Conservation (phyloP, 2,888 invertebrate species). For the Listrodromus nycthemerus region DNA sequence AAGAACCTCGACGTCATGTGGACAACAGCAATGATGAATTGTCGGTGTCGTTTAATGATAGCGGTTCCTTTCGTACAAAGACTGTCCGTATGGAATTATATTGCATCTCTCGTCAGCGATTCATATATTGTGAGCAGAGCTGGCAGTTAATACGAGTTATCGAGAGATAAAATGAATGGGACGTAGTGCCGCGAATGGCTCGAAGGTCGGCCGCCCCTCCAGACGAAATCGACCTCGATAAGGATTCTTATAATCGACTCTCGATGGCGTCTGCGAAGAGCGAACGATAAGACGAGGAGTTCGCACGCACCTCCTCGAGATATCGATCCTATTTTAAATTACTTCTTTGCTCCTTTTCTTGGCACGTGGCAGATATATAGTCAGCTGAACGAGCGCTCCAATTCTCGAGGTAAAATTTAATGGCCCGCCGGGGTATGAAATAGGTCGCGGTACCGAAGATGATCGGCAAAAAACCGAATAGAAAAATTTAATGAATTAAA, state of each 20-base stretch:
- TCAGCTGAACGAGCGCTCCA: no score
- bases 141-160: not conserved
- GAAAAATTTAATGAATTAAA: no score
- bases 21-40: not conserved
- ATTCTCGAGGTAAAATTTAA: no score
- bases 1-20: not conserved
- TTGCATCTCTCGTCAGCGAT: not conserved
- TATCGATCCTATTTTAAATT: not conserved
- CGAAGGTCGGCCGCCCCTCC: not conserved
- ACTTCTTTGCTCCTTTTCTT: not conserved
- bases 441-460: no score
- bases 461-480: no score
- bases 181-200: not conserved
- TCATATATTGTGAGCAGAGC: not conserved
- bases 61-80: not conserved
- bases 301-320: slow-evolving; percentile 13
- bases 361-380: not conserved
- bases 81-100: not conserved
- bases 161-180: no score
- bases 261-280: slow-evolving; percentile 21
- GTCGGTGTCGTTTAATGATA: slow-evolving; percentile 3
- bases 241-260: slow-evolving; percentile 32
- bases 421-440: no score
- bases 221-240: not conserved
- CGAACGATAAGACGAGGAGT: slow-evolving; percentile 7